A percentile compares a stretch with the other conserved stretches of the same genome.
Evolutionary conservation across 2,797 vertebrate genomes (phyloP).

Genomic region (Masticophis lateralis): DNA sequence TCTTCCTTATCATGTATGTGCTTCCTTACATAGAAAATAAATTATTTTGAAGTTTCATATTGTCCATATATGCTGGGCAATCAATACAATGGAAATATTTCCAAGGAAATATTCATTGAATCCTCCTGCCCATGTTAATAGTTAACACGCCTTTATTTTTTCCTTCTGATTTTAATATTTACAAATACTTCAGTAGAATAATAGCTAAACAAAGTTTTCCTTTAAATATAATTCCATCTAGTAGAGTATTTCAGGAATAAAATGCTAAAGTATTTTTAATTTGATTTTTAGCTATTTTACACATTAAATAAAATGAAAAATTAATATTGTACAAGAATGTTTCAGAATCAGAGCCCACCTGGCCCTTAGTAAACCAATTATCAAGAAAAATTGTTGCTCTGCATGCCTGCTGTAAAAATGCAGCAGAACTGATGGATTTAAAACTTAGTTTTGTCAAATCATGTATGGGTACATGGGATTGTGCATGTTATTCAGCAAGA

Average conservation of each 20-base stretch:
- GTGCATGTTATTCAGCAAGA: not conserved
- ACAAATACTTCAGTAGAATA: not conserved
- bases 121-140: not conserved
- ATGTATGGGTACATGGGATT: not conserved
- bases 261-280: not conserved
- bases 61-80: not conserved
- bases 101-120: not conserved
- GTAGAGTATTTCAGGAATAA: not conserved
- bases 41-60: not conserved
- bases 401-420: not conserved
- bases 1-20: not conserved
- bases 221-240: not conserved
- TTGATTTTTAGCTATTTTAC: not conserved
- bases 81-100: not conserved
- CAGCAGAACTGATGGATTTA: not conserved
- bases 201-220: not conserved
- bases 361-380: not conserved
- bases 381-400: not conserved
- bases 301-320: not conserved
- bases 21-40: not conserved
- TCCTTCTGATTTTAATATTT: not conserved
- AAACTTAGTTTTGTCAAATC: not conserved
- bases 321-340: not conserved
- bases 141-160: not conserved
- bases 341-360: not conserved